phyloP scores from a whole-genome alignment of 2,888 invertebrate species.

The Ophion ventricosus region DNA sequence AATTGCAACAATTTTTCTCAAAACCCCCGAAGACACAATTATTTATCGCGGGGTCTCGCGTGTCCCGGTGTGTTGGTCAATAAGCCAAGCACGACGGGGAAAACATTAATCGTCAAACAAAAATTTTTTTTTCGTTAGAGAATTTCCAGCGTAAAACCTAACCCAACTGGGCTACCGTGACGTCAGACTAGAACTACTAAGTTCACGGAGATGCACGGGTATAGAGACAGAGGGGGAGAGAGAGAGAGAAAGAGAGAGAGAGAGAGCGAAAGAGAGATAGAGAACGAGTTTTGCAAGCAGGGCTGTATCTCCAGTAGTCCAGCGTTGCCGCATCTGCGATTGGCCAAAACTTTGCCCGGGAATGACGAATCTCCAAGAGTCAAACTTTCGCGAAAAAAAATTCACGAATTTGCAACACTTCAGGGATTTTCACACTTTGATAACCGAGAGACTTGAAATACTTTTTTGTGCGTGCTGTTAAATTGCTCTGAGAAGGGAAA shows the following conservation, averaged over 20 bases:
- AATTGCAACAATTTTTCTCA: slow-evolving; percentile 46
- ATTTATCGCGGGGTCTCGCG: slow-evolving; percentile 23
- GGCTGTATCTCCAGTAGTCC: slow-evolving; percentile 14
- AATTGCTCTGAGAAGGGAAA: background rate
- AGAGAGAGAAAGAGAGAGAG: slow-evolving; percentile 27
- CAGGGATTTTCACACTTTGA: background rate
- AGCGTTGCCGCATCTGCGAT: slow-evolving; percentile 49
- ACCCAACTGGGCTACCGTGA: slow-evolving; percentile 88
- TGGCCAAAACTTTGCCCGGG: slow-evolving; percentile 22
- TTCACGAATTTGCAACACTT: background rate
- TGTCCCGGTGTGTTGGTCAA: slow-evolving; percentile 83
- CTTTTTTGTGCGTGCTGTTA: background rate
- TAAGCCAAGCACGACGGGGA: slow-evolving; percentile 85
- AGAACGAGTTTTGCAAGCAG: slow-evolving; percentile 42
- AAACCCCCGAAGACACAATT: slow-evolving; percentile 29
- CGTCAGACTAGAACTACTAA: slow-evolving; percentile 79
- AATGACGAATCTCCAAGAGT: slow-evolving; percentile 16
- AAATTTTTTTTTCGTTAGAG: slow-evolving; percentile 86
- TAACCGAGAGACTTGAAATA: background rate
- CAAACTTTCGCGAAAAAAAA: background rate
- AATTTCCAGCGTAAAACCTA: slow-evolving; percentile 89
- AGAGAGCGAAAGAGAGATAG: slow-evolving; percentile 20
- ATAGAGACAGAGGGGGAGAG: slow-evolving; percentile 17
- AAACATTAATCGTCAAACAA: slow-evolving; percentile 87
- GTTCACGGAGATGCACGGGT: slow-evolving; percentile 69